Evolutionary conservation across 2,113 vertebrate species (phyloP).

Genomic region (Microcebus tavaratra): DNA sequence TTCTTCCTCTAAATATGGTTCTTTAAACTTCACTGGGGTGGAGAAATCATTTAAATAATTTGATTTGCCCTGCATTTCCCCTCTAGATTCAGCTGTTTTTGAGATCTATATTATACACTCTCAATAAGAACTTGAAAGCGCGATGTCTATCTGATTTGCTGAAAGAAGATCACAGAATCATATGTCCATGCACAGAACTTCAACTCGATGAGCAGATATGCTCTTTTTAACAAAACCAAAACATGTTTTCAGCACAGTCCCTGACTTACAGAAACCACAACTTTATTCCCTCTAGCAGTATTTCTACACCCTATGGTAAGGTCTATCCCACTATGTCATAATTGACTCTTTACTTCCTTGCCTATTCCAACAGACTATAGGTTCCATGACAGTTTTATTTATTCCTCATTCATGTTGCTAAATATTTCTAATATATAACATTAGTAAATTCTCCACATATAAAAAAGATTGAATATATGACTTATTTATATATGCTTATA

Average conservation of each 20-base stretch:
- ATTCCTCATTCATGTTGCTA: neutral
- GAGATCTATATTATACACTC: neutral
- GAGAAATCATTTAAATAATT: neutral
- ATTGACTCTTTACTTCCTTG: neutral
- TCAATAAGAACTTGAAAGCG: neutral
- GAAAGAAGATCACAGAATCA: neutral
- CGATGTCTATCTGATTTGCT: neutral
- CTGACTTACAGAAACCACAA: neutral
- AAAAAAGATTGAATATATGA: neutral
- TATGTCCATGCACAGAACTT: neutral
- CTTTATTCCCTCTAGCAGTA: neutral
- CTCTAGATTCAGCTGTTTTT: neutral
- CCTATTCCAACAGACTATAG: neutral
- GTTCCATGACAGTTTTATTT: neutral
- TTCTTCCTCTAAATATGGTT: neutral
- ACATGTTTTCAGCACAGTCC: neutral
- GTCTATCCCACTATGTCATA: neutral
- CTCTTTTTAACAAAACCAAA: constrained; percentile 30
- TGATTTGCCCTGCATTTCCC: neutral
- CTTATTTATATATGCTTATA: neutral
- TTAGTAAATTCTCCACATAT: neutral
- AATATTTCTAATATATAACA: neutral
- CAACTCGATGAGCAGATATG: neutral
- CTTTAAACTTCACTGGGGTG: neutral
- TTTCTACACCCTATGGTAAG: neutral